Evolutionary conservation across 1,140 invertebrate genomes (phyloP).

Genomic region (Helicorthomorpha holstii): DNA sequence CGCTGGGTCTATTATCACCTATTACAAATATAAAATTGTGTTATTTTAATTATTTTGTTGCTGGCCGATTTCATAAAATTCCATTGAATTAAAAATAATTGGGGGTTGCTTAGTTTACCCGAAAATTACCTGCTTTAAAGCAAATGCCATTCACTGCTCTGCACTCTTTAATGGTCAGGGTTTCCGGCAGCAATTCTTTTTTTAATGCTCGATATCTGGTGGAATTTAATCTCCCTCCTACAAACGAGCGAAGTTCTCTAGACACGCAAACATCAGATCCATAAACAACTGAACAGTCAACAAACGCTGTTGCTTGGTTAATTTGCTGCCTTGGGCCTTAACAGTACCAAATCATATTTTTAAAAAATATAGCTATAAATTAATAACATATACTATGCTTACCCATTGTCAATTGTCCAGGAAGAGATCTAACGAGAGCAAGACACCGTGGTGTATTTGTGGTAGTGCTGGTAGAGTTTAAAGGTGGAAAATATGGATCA

Average conservation of each 20-base stretch:
- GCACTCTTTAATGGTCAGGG: conserved; percentile 24
- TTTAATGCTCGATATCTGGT: conserved; percentile 47
- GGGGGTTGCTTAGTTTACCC: conserved; percentile 11
- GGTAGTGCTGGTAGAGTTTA: conserved; percentile 26
- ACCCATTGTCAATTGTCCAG: conserved; percentile 37
- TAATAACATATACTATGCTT: conserved; percentile 7
- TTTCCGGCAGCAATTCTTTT: conserved; percentile 43
- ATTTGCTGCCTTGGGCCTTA: conserved; percentile 36
- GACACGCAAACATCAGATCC: conserved; percentile 41
- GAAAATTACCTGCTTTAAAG: conserved; percentile 28
- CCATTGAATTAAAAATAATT: too few relatives aligned
- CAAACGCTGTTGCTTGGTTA: conserved; percentile 43
- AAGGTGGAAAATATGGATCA: conserved; percentile 35
- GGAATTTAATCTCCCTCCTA: conserved; percentile 43
- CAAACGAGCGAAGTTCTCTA: conserved; percentile 23
- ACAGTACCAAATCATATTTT: conserved; percentile 1
- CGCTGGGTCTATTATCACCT: conserved; percentile 43
- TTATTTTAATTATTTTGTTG: too few relatives aligned
- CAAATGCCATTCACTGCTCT: conserved; percentile 24
- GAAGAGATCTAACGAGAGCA: conserved; percentile 37
- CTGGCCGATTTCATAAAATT: too few relatives aligned
- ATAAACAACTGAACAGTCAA: conserved; percentile 43
- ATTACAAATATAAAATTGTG: conserved; percentile 19
- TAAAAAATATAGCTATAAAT: neutral
- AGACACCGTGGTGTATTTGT: conserved; percentile 40